phyloP scores from a whole-genome alignment of 2,113 vertebrate species.

The Tricholaema leucomelas region DNA sequence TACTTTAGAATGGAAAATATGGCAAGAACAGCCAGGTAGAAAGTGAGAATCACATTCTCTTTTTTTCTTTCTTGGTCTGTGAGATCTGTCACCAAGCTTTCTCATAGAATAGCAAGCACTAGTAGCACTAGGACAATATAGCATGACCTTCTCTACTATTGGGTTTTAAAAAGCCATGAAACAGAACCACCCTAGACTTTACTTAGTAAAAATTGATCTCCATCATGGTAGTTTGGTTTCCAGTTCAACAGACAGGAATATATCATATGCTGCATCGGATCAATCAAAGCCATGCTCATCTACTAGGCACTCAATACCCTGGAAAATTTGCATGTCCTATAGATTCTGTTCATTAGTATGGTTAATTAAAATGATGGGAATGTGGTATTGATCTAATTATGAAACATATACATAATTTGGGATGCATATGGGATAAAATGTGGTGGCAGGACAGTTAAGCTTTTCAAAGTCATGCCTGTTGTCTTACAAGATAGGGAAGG shows the following conservation, averaged over 20 bases:
- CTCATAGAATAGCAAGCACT: constrained; percentile 32
- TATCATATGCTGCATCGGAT: constrained; percentile 43
- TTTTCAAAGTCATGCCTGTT: not conserved
- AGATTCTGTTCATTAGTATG: not conserved
- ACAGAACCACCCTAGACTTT: constrained; percentile 45
- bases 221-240: constrained; percentile 43
- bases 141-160: constrained; percentile 68
- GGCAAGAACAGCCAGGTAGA: not conserved
- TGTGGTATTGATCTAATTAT: constrained; percentile 34
- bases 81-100: not conserved
- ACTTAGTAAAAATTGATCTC: constrained; percentile 69
- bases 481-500: not conserved
- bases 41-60: not conserved
- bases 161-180: constrained; percentile 65
- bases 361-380: constrained; percentile 61
- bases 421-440: not conserved
- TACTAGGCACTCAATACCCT: not conserved
- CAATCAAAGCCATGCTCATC: constrained; percentile 49
- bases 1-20: not conserved
- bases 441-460: not conserved
- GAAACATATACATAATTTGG: constrained; percentile 21
- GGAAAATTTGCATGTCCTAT: constrained; percentile 51
- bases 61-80: not conserved
- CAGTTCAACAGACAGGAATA: constrained; percentile 55
- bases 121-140: constrained; percentile 40